Evolutionary conservation across 2,888 invertebrate species (phyloP), one percentile per base, ranked within the genome.

Genomic region (Spodoptera exigua): DNA sequence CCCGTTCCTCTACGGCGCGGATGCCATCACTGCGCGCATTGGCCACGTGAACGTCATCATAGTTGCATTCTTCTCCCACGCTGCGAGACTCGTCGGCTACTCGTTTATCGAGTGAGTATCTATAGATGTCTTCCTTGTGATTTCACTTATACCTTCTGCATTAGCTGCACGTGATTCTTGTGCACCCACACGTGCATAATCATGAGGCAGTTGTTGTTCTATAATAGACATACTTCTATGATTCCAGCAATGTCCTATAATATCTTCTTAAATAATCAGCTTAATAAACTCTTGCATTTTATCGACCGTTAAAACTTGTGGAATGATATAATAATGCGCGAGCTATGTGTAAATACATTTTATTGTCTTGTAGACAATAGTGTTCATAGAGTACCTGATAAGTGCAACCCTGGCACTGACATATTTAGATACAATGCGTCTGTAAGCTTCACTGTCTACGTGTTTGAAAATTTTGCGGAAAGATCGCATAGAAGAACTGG

Each of bases 21-120:
- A 98, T 82, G 96, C 95, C 87, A 97, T 98, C 83, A 97, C 98
- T 27, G 95, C 96, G 77, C 96, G 96, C 84, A 95, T 98, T 80
- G 98, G 98, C 14, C 97, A 97, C 87, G 97, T 97, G 69, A 97
- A 97, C 91, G 95, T 98, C 80, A 97, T 98, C 89, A 96, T 97
- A 70, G 95, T 97, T 61, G 97, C 98, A 67, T 97, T 98, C 93
- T 96, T 97, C 91, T 97, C 97, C 76, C 98, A 98, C 92, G 96
- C 97, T 52, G 96, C 96, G 55, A 95, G 98, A 77, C 95, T 97
- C 57, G 96, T 97, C 78, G 97, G 97, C 66, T 98, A 98, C 90
- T 97, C 98, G 14, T 96, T 97, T 82, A 97, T 98, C 75, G 96
- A 96, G 97, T 97, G 91, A 96, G 96, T 95, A 77, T 72, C 63